These are phyloP conservation scores for Rhagonycha fulva DNA, from an alignment of 2,888 invertebrate species.

Conservation along the genomic window DNA sequence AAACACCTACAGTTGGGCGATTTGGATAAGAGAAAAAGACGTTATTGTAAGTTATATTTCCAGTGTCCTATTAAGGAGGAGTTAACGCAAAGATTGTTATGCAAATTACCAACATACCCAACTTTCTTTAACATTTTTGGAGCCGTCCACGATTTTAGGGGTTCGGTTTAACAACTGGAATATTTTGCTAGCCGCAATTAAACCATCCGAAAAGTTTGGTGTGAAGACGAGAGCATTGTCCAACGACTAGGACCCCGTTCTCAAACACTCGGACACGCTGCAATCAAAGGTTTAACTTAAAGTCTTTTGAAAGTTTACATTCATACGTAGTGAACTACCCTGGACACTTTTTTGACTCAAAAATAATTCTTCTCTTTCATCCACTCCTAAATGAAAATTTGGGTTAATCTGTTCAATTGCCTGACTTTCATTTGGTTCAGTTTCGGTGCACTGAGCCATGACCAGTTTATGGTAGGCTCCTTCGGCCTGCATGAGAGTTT, in stretches of 20 bases:
- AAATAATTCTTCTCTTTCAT: background rate
- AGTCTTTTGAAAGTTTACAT: background rate
- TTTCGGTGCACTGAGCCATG: conserved; percentile 60
- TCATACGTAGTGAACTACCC: too few relatives aligned
- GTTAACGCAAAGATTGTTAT: background rate
- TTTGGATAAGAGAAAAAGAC: background rate
- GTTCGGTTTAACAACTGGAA: conserved; percentile 64
- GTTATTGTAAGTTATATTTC: background rate
- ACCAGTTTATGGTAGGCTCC: conserved; percentile 74
- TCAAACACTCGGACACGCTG: conserved; percentile 73
- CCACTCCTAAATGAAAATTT: background rate
- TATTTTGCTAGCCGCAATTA: conserved; percentile 71
- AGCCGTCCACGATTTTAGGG: conserved; percentile 60
- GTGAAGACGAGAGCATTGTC: conserved; percentile 72
- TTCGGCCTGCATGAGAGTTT: conserved; percentile 66
- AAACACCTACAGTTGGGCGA: conserved; percentile 21
- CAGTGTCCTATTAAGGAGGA: background rate
- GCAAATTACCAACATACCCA: conserved; percentile 42
- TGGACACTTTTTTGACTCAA: conserved; percentile 5
- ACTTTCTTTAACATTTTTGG: conserved; percentile 37
- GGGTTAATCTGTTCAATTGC: background rate
- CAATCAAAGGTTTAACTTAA: background rate
- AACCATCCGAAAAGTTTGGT: conserved; percentile 80
- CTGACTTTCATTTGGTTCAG: background rate
- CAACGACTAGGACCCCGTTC: conserved; percentile 73